Evolutionary conservation across 1,140 invertebrate species (phyloP), one percentile per base, ranked within the genome.

Genomic region (Coelopa frigida): DNA sequence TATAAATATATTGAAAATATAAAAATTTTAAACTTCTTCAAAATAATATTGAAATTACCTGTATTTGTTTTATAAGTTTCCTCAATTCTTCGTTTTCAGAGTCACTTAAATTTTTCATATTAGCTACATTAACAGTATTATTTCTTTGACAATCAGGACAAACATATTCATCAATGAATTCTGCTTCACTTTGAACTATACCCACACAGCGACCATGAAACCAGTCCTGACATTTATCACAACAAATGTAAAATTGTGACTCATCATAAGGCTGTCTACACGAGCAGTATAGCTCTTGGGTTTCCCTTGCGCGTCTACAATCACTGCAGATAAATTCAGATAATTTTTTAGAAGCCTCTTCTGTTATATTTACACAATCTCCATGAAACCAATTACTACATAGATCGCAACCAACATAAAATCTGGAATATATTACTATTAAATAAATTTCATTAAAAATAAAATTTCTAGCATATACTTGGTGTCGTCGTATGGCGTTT

Each of bases 311-410:
- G 49, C 85, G 83, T 49, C 82, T 79, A 65, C 92, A 96, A 57
- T 92, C 89, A 5, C 79, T 78, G 64, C 93, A 96, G 38, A 95
- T 81, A 69, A 88, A 91, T 60, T 92, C 88, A 17, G 90, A 87
- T 59, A 97, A 79, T 6, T 81, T 82, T 68, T 94, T 91, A 43
- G 91, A 94, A 75, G 90, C 88, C 64, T 87, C 85, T 69, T 96
- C 89, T 0, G 90, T 92, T 32, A 98, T 88, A 17, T 87, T 90
- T 2, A 98, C 92, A 68, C 96, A 99, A 55, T 90, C 84, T 3
- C 93, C 93, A 70, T 99, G 95, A 75, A 96, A 98, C 94, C 94
- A 98, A 72, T 96, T 95, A 54, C 89, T 91, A 70, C 95, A 99
- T 44, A 91, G 73, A 72, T 97, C 94, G 73, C 96, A 99, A 26